Evolutionary conservation across 2,113 vertebrate species (phyloP), one percentile per base, ranked within the genome.

Genomic region (Rhombomys opimus): DNA sequence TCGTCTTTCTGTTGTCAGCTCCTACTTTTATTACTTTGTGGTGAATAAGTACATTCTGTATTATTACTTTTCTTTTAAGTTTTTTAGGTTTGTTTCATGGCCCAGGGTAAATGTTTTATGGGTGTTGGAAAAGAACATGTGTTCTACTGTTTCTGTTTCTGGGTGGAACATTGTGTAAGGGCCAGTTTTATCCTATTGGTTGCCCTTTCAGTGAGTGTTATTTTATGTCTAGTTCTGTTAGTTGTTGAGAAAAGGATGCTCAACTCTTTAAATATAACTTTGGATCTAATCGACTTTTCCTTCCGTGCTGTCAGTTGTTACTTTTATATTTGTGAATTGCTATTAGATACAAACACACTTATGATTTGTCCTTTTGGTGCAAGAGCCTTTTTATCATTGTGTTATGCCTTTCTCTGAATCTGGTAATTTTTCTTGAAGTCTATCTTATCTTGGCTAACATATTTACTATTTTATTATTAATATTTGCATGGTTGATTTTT

Each of bases 401-500:
- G 35, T 52, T 12, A 23, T 38, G 11, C 52, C 57, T 57, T 72
- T 81, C 27, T 87, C 67, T 93, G 20, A 11, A 46, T 15, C 86
- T 11, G 50, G 59, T 82, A 38, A 54, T 87, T 87, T 72, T 93
- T 72, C 73, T 78, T 95, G 59, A 65, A 85, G 9, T 52, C 35
- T 73, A 15, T 65, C 91, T 67, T 70, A 35, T 30, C 57, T 91
- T 57, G 54, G 27, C 46, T 70, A 65, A 93, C 65, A 38, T n/a
- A 38, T 10, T 32, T 76, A 35, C 22, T 81, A 38, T 57, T 78
- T 27, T 91, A 46, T 80, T 73, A 9, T 77, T 86, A 59, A 30
- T 93, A 70, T 95, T 86, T 94, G 41, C 25, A 70, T 87, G 27
- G 2, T 50, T 22, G 68, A 59, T 80, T 18, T 65, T 90, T 91